Evolutionary conservation across 2,888 invertebrate species (phyloP), one percentile per base, ranked within the genome.

Genomic region (Diploptera punctata): DNA sequence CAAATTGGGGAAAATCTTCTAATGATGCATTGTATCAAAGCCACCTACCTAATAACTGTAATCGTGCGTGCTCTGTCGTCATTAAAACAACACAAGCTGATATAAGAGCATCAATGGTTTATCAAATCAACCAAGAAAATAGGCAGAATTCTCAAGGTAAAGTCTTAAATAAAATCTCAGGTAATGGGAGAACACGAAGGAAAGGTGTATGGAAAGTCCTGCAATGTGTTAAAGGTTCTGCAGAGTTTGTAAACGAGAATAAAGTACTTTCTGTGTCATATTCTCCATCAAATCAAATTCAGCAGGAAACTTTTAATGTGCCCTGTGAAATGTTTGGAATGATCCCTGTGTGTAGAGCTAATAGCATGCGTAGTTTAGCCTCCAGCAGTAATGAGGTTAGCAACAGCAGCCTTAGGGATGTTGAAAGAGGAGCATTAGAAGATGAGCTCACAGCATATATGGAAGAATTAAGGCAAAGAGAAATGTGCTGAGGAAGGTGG

Each of bases 391-490:
- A 47, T 47, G 57, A 65, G 31, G 67, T 73, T 3, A 73, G 73
- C 54, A 73, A 73, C 69, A 73, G 70, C 33, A 73, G 73, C 24
- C 33, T 72, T 38, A 31, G 69, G 5, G 74, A 69, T 47, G 72
- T 70, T n/a, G 74, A 72, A 13, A 24, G 57, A 2, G 65, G 67
- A 3, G 71, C 69, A 10, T 60, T 72, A 52, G 71, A 71, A 18
- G 75, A 73, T 33, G 73, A 72, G 47, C 67, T 73, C 1, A 47
- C 74, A 9, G 24, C 70, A 7, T 72, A 72, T 68, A 72, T 74
- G 72, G 16, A 69, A 29, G 74, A 74, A 43, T 54, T 74, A 26
- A 21, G 52, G 9, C 38, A 68, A 4, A 18, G 73, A 21, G 75
- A 77, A 70, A 4, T 65, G 49, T 67, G 75, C 70, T 70, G 70